Base-by-base conservation (phyloP, 2,113 vertebrate genomes). In the Edolisoma coerulescens region DNA sequence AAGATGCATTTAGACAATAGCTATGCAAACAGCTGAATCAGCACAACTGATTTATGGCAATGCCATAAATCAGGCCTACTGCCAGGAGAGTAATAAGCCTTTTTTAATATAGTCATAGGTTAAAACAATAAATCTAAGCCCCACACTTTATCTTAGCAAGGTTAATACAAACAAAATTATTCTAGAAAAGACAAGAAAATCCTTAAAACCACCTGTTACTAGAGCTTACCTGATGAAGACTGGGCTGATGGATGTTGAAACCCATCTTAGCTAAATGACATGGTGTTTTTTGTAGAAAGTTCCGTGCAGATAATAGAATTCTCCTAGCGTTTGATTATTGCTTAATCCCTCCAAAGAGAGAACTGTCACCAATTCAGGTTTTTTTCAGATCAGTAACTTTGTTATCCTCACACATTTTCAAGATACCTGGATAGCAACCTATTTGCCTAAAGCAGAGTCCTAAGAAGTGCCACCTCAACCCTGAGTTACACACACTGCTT, bases 11-110 rank as follows among this genome's bases (percentile, higher is more conserved):
- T 65, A 80, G 75, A 86, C 68, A 77, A 79, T 7, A 86, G 75
- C 67, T 88, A 50, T 12, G 32, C 75, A 83, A 92, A 94, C 35
- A 90, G 88, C 75, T 94, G 88, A 93, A 86, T 80, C 88, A 69
- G 90, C 90, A 88, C 41, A 83, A 50, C 8, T 76, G 61, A 91
- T 65, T 75, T 69, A 79, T 18, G 18, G 65, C 44, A 37, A 1
- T 73, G 57, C 50, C 44, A 65, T 49, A 85, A 52, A 67, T 85
- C 70, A 93, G 44, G 49, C 37, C 41, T 73, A 33, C 63, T 39
- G 54, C 83, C 86, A 93, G 68, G 28, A 90, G 37, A 92, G 49
- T 69, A 93, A 87, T 11, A 73, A 88, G 42, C 42, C 63, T 86
- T 47, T 60, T 83, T 85, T 73, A 91, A 88, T 65, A 42, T 8